phyloP scores from a whole-genome alignment of 2,888 invertebrate genomes.

The Clostera curtula region DNA sequence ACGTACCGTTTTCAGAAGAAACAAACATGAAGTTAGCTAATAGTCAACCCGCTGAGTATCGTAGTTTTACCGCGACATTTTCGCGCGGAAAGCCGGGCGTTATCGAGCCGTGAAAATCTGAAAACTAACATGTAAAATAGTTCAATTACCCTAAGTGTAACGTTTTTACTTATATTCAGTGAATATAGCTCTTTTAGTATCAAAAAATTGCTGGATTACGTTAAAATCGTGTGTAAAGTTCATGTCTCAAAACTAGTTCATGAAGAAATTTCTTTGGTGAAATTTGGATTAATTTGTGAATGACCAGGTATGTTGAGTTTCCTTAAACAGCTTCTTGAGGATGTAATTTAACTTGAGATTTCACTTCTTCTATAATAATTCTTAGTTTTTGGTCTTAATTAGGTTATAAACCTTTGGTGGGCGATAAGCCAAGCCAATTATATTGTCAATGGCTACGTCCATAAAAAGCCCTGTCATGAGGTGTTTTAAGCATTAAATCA shows the following conservation, averaged over 20 bases:
- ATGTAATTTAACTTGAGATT: slow-evolving; percentile 22
- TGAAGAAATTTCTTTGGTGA: slow-evolving; percentile 46
- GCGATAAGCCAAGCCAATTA: slow-evolving; percentile 67
- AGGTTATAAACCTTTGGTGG: slow-evolving; percentile 67
- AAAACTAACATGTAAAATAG: slow-evolving; percentile 49
- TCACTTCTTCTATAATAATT: slow-evolving; percentile 16
- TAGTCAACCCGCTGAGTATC: slow-evolving; percentile 42
- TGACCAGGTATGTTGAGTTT: slow-evolving; percentile 61
- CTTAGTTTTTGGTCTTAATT: slow-evolving; percentile 41
- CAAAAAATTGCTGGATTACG: slow-evolving; percentile 30
- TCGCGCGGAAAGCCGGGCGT: slow-evolving; percentile 76
- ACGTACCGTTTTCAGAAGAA: slow-evolving; percentile 64
- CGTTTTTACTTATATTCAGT: slow-evolving; percentile 33
- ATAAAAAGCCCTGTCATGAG: slow-evolving; percentile 28
- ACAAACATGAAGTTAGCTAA: slow-evolving; percentile 66
- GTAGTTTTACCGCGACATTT: slow-evolving; percentile 73
- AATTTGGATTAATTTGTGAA: slow-evolving; percentile 63
- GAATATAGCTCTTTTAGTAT: slow-evolving; percentile 29
- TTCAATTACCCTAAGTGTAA: slow-evolving; percentile 31
- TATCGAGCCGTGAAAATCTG: slow-evolving; percentile 71
- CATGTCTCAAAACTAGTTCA: slow-evolving; percentile 38
- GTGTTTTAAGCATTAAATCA: slow-evolving; percentile 27
- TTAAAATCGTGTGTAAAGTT: slow-evolving; percentile 34
- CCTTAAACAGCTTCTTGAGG: slow-evolving; percentile 24
- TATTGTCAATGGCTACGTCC: slow-evolving; percentile 41